phyloP scores from a whole-genome alignment of 2,888 invertebrate genomes.

The Graphium colonna region DNA sequence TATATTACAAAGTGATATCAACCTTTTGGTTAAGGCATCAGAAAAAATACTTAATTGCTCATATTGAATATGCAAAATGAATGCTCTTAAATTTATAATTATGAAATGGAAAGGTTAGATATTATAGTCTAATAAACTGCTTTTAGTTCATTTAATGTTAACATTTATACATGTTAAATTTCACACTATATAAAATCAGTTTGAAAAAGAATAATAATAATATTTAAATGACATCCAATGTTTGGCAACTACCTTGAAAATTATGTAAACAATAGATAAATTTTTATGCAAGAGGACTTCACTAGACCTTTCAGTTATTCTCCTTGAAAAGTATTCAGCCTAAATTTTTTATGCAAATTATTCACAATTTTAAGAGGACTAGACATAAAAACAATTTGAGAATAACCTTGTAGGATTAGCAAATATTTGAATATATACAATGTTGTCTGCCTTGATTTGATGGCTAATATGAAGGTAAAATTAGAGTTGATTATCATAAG shows the following conservation, averaged over 20 bases:
- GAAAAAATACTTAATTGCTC: constrained; percentile 11
- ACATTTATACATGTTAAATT: no score
- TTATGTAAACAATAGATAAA: background rate
- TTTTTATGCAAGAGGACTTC: background rate
- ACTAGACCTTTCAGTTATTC: constrained; percentile 8
- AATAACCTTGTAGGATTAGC: constrained; percentile 56
- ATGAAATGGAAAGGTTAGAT: background rate
- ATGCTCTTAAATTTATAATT: constrained; percentile 3
- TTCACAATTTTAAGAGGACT: constrained; percentile 28
- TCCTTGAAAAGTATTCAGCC: constrained; percentile 21
- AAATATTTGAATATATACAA: constrained; percentile 58
- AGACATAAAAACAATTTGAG: constrained; percentile 34
- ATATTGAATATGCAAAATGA: background rate
- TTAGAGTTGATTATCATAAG: constrained; percentile 18
- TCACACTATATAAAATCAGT: no score
- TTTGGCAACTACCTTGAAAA: background rate
- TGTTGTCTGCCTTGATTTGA: constrained; percentile 55
- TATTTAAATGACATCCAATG: no score
- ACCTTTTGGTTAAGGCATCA: constrained; percentile 38
- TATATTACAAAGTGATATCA: constrained; percentile 48
- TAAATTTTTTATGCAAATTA: constrained; percentile 24
- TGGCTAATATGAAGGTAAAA: constrained; percentile 35
- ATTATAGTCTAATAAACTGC: no score
- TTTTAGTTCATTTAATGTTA: no score
- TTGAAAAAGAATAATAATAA: no score